phyloP scores from a whole-genome alignment of 2,888 invertebrate species.

The Salpingus planirostris region DNA sequence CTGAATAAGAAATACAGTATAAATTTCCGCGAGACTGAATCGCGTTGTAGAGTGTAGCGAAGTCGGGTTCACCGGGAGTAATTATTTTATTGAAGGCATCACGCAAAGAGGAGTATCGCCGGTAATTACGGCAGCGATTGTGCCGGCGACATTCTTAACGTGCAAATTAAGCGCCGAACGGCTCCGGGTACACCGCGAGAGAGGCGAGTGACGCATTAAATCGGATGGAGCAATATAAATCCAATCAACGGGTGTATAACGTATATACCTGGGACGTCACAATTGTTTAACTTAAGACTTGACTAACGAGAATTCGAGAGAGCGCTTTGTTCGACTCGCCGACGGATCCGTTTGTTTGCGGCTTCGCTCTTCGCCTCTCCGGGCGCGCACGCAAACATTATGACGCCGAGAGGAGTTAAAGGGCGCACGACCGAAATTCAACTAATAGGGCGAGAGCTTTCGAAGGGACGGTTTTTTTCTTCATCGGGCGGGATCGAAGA shows the following conservation, averaged over 20 bases:
- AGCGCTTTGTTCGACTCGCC: slow-evolving; percentile 23
- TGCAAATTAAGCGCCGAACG: slow-evolving; percentile 25
- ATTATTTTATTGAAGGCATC: no score
- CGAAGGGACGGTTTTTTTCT: slow-evolving; percentile 1
- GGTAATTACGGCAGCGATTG: slow-evolving; percentile 24
- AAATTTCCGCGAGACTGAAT: no score
- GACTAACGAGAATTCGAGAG: slow-evolving; percentile 21
- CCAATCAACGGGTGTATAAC: slow-evolving; percentile 27
- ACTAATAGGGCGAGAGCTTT: background rate
- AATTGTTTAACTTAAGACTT: slow-evolving; percentile 24
- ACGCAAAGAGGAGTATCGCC: no score
- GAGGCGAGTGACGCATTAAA: slow-evolving; percentile 24
- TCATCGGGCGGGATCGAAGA: no score
- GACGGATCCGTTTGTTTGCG: slow-evolving; percentile 26
- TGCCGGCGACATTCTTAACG: slow-evolving; percentile 28
- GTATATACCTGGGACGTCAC: slow-evolving; percentile 22
- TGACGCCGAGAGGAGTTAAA: no score
- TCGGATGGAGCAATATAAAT: slow-evolving; percentile 26
- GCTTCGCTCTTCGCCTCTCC: no score
- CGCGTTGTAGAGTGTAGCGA: no score
- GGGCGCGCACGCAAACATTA: no score
- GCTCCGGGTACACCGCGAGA: slow-evolving; percentile 5
- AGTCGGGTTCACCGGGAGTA: no score
- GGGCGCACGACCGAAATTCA: no score
- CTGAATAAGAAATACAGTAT: no score